Percentiles rank a stretch among this genome's conserved stretches.
Conservation (phyloP, 1,140 invertebrate genomes). For the Andrena cerasifolii region DNA sequence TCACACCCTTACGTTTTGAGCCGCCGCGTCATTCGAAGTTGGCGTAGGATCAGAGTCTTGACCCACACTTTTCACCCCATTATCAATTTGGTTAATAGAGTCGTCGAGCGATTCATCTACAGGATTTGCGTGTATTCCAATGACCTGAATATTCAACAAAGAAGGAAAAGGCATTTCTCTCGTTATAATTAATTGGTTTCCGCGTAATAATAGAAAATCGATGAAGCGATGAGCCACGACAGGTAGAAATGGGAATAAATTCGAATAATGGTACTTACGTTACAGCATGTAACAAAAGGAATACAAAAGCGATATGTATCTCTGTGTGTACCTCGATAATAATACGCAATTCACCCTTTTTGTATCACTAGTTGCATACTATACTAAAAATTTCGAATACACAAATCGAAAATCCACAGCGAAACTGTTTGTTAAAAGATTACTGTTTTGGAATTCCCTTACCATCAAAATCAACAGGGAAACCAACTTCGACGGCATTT, state of each 20-base stretch:
- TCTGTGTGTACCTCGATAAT: too few species aligned
- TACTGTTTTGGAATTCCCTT: conserved; percentile 7
- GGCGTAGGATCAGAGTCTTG: background rate
- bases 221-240: background rate
- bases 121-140: conserved; percentile 12
- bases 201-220: background rate
- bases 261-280: too few species aligned
- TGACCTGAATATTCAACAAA: background rate
- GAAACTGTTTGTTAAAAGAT: too few species aligned
- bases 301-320: too few species aligned
- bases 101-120: background rate
- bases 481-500: background rate
- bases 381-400: too few species aligned
- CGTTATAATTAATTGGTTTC: too few species aligned
- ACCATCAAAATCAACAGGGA: conserved; percentile 6
- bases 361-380: too few species aligned
- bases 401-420: too few species aligned
- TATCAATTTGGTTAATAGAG: conserved; percentile 57
- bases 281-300: too few species aligned
- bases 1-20: background rate
- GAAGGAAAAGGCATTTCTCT: background rate
- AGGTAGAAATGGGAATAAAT: too few species aligned
- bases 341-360: too few species aligned
- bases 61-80: background rate
- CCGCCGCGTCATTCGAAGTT: too few species aligned